Evolutionary conservation across 2,888 invertebrate genomes (phyloP).

Genomic region (Chorisops tibialis): DNA sequence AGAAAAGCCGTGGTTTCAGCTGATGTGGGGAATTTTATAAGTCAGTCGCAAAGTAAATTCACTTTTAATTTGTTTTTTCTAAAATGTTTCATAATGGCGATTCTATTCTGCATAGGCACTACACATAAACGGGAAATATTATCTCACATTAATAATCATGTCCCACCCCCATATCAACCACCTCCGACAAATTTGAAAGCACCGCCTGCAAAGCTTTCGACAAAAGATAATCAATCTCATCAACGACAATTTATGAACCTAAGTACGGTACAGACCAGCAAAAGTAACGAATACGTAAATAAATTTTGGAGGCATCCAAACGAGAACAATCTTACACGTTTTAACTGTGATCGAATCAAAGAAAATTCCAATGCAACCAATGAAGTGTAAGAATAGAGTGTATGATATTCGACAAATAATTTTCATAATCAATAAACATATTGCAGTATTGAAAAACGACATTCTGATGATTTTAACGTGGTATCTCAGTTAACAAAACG

Average conservation of each 20-base stretch:
- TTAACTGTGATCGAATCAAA: constrained; percentile 23
- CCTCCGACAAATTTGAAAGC: constrained; percentile 3
- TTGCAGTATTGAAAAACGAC: constrained; percentile 22
- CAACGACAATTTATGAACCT: constrained; percentile 5
- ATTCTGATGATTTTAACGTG: constrained; percentile 57
- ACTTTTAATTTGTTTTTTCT: too few species aligned
- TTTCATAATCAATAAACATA: too few species aligned
- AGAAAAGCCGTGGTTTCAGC: background rate
- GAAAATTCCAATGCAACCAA: constrained; percentile 19
- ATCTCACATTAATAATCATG: background rate
- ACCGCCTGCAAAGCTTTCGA: background rate
- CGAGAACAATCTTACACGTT: constrained; percentile 10
- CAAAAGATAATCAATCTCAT: constrained; percentile 6
- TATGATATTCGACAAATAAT: too few species aligned
- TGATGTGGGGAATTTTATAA: background rate
- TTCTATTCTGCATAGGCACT: too few species aligned
- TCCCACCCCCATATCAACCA: constrained; percentile 6
- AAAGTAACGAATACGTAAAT: constrained; percentile 22
- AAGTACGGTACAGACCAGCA: constrained; percentile 3
- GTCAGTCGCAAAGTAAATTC: constrained; percentile 18
- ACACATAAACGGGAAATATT: too few species aligned
- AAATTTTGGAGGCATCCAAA: constrained; percentile 15
- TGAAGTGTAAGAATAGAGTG: constrained; percentile 9
- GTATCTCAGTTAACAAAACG: constrained; percentile 72
- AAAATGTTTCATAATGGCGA: too few species aligned